Base-by-base conservation (phyloP, 2,113 vertebrate genomes). In the Varanus komodoensis region DNA sequence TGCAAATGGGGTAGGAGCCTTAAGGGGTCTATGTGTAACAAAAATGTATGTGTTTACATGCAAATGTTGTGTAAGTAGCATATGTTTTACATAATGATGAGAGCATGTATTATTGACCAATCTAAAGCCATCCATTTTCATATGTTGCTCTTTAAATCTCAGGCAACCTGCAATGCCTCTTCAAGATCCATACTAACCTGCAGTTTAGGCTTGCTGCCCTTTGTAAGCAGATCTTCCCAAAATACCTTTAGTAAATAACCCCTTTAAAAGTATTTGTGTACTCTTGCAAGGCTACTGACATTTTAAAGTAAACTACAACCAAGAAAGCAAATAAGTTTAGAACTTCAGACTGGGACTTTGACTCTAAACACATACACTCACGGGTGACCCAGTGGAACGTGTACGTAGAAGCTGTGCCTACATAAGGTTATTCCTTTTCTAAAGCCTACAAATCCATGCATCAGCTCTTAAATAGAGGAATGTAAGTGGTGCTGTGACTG, bases 21-120 rank as follows among this genome's bases (percentile, higher is more conserved):
- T 94, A 91, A 95, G 92, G 88, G 90, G 91, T 93, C 87, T 23
- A 0, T 92, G 85, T 94, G 93, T 91, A 96, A 94, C 85, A 93
- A 92, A 96, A 96, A 48, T 79, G 57, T 89, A 82, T 38, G 89
- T 94, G 93, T 52, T 93, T 71, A 89, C 91, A 94, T 90, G 94
- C 90, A 95, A 94, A 95, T 92, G 80, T 48, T 93, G 88, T 75
- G 77, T 90, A 94, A 94, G 91, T 3, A 89, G 89, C 89, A 94
- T 90, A 89, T 95, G 91, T 87, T 95, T 94, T 87, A 92, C 83
- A 93, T 93, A 95, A 89, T 89, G 38, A 80, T 88, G 88, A 92
- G 91, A 92, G 93, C 80, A 57, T 71, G 82, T 54, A 81, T 87
- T 93, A 89, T 87, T 93, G 90, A 90, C 82, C 75, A 95, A 84